A percentile compares a stretch with the other conserved stretches of the same genome.
phyloP scores from a whole-genome alignment of 2,888 invertebrate species.

The Xanthia icteritia region DNA sequence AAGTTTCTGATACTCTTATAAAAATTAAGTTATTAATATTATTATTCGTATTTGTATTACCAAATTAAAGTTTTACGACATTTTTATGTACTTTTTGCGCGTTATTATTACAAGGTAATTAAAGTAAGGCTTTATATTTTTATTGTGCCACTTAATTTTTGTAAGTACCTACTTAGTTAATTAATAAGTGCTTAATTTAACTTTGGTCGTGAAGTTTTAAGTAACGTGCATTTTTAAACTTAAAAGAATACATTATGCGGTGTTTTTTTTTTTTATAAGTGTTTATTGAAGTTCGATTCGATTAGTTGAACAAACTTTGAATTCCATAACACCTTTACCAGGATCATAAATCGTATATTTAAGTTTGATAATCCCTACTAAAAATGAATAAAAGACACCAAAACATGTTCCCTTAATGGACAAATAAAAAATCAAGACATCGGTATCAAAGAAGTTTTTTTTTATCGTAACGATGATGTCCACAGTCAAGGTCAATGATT shows the following conservation, averaged over 20 bases:
- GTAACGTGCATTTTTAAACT: neutral
- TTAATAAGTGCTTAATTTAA: slow-evolving; percentile 12
- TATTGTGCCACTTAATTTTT: slow-evolving; percentile 26
- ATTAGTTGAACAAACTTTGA: slow-evolving; percentile 22
- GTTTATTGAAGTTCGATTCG: neutral
- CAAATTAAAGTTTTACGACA: slow-evolving; percentile 49
- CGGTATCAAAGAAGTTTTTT: slow-evolving; percentile 55
- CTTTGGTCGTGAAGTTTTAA: neutral
- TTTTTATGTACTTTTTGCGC: slow-evolving; percentile 41
- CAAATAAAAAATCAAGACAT: slow-evolving; percentile 48
- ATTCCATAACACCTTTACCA: neutral
- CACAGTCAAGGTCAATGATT: slow-evolving; percentile 67
- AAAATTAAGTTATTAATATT: slow-evolving; percentile 35
- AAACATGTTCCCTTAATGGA: slow-evolving; percentile 48
- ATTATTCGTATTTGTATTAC: slow-evolving; percentile 30
- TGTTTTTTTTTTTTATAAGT: neutral
- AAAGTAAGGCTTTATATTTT: slow-evolving; percentile 22
- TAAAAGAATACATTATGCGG: neutral
- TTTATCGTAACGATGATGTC: slow-evolving; percentile 59
- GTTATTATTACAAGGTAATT: slow-evolving; percentile 33
- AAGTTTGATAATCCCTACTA: slow-evolving; percentile 33
- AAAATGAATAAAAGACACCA: slow-evolving; percentile 13
- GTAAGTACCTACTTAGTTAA: slow-evolving; percentile 1
- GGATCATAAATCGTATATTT: slow-evolving; percentile 27
- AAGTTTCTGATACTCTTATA: slow-evolving; percentile 14